These are phyloP conservation scores for Amphimedon queenslandica DNA, from an alignment of 37 sponge, comb jelly and placozoan species.

Conservation along the genomic window DNA sequence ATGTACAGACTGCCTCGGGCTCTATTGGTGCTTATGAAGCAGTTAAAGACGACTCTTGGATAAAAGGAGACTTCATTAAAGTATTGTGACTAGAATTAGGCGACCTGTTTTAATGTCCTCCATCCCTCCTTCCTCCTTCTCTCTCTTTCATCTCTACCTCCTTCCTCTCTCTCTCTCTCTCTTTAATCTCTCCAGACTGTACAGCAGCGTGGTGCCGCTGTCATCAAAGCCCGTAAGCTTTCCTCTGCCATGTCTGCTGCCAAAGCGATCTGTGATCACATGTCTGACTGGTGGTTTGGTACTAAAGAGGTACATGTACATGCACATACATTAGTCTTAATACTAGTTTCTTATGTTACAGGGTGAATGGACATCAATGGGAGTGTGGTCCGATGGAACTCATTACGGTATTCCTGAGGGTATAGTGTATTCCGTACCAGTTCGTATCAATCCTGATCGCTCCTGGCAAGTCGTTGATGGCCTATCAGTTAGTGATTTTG, in stretches of 20 bases:
- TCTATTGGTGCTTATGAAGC: conserved; percentile 45
- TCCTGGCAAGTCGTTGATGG: conserved; percentile 76
- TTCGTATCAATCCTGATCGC: conserved; percentile 52
- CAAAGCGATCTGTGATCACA: conserved; percentile 95
- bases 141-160: background rate
- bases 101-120: no score
- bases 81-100: conserved; percentile 31
- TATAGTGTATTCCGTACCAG: conserved; percentile 92
- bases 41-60: conserved; percentile 92
- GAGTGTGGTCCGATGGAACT: conserved; percentile 80
- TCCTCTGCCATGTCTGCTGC: conserved; percentile 98
- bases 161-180: background rate
- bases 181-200: conserved; percentile 65
- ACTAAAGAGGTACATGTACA: conserved; percentile 47
- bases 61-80: conserved; percentile 93
- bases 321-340: background rate
- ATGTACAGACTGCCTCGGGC: conserved; percentile 36
- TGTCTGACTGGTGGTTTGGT: conserved; percentile 95
- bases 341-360: conserved; percentile 8
- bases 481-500: conserved; percentile 82
- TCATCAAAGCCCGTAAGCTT: conserved; percentile 90
- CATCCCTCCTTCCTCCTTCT: background rate
- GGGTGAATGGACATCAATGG: conserved; percentile 95
- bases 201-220: conserved; percentile 90
- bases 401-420: conserved; percentile 79